These are phyloP conservation scores for Rotaria macrura DNA, from an alignment of 2,888 invertebrate species.

Conservation along the genomic window DNA sequence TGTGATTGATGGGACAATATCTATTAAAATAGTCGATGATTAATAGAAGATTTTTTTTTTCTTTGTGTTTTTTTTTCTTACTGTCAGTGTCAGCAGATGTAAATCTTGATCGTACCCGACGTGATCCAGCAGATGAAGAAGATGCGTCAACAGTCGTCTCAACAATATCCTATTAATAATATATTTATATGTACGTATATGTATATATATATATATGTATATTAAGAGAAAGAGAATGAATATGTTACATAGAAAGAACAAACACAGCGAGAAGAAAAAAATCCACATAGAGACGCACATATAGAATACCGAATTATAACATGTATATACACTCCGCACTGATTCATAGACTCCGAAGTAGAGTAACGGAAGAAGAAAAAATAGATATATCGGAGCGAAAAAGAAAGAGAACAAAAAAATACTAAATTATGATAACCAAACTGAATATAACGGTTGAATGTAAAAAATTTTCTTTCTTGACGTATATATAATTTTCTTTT, in stretches of 20 bases:
- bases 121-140: background rate
- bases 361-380: background rate
- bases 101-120: background rate
- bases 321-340: background rate
- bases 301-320: background rate
- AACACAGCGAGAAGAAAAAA: background rate
- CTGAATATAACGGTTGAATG: background rate
- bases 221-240: background rate
- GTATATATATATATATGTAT: background rate
- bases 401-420: background rate
- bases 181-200: background rate
- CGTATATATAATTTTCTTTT: background rate
- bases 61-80: background rate
- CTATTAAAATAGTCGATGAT: background rate
- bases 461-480: background rate
- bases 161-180: background rate
- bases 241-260: background rate
- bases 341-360: background rate
- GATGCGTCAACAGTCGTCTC: constrained; percentile 15
- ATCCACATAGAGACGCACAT: background rate
- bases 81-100: background rate
- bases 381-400: background rate
- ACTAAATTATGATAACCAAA: background rate
- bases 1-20: constrained; percentile 6
- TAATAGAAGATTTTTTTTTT: background rate